phyloP scores from a whole-genome alignment of 2,797 vertebrate species.

The Dromococcyx pavoninus region DNA sequence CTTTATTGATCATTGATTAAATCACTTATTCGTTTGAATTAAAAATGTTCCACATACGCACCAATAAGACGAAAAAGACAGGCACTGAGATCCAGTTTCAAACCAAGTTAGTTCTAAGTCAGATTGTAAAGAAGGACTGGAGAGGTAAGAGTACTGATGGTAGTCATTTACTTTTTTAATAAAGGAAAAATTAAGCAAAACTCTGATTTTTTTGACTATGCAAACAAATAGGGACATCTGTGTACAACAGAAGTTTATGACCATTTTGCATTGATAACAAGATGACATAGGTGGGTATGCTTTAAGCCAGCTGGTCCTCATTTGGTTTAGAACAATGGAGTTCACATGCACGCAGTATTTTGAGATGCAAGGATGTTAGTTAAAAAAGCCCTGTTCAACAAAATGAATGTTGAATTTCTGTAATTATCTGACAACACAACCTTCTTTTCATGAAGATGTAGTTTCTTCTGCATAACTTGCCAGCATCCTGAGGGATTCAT shows the following conservation, averaged over 20 bases:
- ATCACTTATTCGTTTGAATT: neutral
- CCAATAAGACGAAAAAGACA: neutral
- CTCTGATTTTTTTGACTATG: neutral
- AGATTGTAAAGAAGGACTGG: neutral
- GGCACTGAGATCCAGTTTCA: neutral
- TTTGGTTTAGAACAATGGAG: neutral
- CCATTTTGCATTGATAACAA: neutral
- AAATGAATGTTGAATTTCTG: neutral
- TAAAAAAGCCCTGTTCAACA: neutral
- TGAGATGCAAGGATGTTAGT: neutral
- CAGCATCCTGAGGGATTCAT: neutral
- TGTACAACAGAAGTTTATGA: neutral
- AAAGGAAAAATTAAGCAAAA: neutral
- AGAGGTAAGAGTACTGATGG: neutral
- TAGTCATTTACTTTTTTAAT: neutral
- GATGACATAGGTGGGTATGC: neutral
- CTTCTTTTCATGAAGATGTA: neutral
- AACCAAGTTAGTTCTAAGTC: neutral
- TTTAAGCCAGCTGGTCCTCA: neutral
- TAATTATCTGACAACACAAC: neutral
- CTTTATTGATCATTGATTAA: neutral
- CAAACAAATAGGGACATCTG: neutral
- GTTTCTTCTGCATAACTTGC: neutral
- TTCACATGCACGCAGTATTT: neutral
- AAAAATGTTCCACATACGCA: neutral